Evolutionary conservation across 2,113 vertebrate genomes (phyloP).

Genomic region (Pelmatolapia mariae): DNA sequence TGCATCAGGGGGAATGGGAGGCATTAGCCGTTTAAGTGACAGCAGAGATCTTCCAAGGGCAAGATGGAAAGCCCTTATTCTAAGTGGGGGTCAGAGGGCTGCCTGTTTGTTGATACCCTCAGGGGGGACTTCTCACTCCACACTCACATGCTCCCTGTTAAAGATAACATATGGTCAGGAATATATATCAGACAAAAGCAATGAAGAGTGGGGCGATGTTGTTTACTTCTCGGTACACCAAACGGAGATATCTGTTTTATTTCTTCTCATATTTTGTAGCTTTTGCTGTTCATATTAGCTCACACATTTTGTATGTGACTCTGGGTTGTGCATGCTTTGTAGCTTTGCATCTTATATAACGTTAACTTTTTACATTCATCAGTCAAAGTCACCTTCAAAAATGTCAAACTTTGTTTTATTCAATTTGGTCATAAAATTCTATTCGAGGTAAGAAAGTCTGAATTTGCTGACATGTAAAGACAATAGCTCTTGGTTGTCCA

Average conservation of each 20-base stretch:
- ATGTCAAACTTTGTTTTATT: not conserved
- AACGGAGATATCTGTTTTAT: not conserved
- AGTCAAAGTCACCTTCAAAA: not conserved
- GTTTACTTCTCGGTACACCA: slow-evolving; percentile 1
- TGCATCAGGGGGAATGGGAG: slow-evolving; percentile 32
- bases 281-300: not conserved
- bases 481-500: not conserved
- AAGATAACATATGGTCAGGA: slow-evolving; percentile 18
- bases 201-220: not conserved
- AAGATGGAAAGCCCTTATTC: slow-evolving; percentile 51
- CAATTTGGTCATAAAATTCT: not conserved
- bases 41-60: slow-evolving; percentile 53
- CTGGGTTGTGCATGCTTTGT: not conserved
- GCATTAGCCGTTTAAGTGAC: slow-evolving; percentile 64
- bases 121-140: not conserved
- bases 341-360: not conserved
- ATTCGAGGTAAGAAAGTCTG: not conserved
- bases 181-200: not conserved
- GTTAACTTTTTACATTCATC: not conserved
- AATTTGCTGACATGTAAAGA: not conserved
- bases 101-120: slow-evolving; percentile 19
- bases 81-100: slow-evolving; percentile 47
- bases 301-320: not conserved
- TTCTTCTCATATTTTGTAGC: not conserved
- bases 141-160: not conserved